Base-by-base conservation (phyloP, 2,797 vertebrate genomes). In the Oryzias dopingdopingensis region DNA sequence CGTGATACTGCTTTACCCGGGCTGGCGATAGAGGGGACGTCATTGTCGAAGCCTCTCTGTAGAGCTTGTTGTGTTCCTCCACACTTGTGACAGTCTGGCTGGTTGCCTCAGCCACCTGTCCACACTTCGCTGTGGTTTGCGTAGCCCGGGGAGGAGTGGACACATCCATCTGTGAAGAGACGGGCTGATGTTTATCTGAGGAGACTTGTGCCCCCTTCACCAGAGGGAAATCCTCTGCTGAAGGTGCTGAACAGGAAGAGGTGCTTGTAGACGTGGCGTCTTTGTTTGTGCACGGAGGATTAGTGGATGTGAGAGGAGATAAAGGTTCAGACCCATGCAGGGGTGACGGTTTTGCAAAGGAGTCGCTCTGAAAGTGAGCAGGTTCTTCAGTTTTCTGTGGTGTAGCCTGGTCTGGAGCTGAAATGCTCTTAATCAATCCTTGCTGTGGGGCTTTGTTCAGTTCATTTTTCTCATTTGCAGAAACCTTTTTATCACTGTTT, bases 41-140 rank as follows among this genome's bases (percentile, higher is more conserved):
- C 96, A 98, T 98, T 0, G 97, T 98, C 5, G 93, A 92, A 0
- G 82, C 94, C 76, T 98, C 96, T 66, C 75, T 91, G 82, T 93
- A 97, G 50, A 82, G 60, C 73, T 80, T 93, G 37, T 83, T 76
- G 24, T 50, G 65, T 63, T 76, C 57, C 61, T 72, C 60, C 54
- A 17, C 76, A 52, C 74, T 63, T 61, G 76, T 70, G 56, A 54
- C 48, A 20, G 65, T 79, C 61, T 79, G 80, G 59, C 56, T 41
- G 55, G 40, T 64, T 13, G 12, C 67, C 51, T 32, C 37, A 2
- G 37, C 73, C 78, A 62, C 69, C 15, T 80, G 76, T 22, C 61
- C 59, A 1, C 53, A 46, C 4, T 63, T 62, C 5, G 17, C 62
- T 52, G 20, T 75, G 56, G 65, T 70, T 64, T 68, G 56, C 46